Conservation (phyloP, 1,140 invertebrate species). For the Wasmannia auropunctata region DNA sequence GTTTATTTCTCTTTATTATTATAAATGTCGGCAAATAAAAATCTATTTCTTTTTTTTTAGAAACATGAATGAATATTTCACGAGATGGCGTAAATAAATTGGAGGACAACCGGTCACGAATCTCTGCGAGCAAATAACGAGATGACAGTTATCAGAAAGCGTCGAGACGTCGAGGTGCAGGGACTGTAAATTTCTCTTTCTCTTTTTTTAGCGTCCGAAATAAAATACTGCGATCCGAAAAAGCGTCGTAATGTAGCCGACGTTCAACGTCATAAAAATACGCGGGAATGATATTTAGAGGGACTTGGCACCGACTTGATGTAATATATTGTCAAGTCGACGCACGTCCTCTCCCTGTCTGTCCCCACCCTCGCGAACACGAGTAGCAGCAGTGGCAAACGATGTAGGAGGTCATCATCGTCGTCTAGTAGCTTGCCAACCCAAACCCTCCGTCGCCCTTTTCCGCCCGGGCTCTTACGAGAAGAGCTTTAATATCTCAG, state of each 20-base stretch:
- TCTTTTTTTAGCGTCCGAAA: conserved; percentile 5
- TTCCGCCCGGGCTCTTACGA: conserved; percentile 32
- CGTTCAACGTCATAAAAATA: conserved; percentile 43
- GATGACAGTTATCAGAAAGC: neutral
- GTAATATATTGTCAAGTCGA: conserved; percentile 57
- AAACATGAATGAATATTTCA: neutral
- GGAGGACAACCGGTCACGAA: neutral
- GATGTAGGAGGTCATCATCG: conserved; percentile 54
- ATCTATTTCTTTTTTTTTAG: neutral
- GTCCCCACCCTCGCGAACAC: neutral
- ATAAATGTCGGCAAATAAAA: neutral
- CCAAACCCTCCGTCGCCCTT: conserved; percentile 23
- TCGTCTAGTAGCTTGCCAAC: conserved; percentile 54
- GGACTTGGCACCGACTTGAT: conserved; percentile 46
- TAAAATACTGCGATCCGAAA: conserved; percentile 36
- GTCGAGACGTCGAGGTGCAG: too few species aligned
- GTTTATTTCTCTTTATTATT: neutral
- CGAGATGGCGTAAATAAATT: conserved; percentile 15
- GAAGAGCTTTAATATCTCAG: conserved; percentile 53
- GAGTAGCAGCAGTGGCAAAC: conserved; percentile 7
- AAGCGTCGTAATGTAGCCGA: conserved; percentile 31
- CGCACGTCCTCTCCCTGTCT: conserved; percentile 18
- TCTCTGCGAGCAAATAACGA: neutral
- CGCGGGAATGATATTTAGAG: conserved; percentile 38
- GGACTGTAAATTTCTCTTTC: neutral